Evolutionary conservation across 2,113 vertebrate genomes (phyloP).

Genomic region (Callaeas wilsoni): DNA sequence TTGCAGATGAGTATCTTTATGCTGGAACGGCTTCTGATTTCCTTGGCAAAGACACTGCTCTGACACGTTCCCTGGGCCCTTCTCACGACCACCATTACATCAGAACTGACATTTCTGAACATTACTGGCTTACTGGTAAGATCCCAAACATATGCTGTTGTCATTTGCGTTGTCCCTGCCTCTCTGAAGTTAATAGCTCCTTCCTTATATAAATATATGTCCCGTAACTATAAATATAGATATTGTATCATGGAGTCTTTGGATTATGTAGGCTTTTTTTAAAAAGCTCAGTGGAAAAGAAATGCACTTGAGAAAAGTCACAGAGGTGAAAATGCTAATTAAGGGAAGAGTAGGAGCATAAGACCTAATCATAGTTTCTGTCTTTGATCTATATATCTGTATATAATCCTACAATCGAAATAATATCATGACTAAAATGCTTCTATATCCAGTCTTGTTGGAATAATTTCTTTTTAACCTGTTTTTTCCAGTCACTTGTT

Average conservation of each 20-base stretch:
- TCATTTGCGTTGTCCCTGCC: constrained; percentile 17
- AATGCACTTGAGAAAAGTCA: not conserved
- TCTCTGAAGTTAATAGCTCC: constrained; percentile 1
- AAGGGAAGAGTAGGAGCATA: not conserved
- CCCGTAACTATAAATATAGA: constrained; percentile 48
- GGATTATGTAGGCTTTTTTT: not conserved
- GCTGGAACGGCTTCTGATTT: constrained; percentile 95
- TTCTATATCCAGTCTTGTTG: not conserved
- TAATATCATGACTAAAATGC: not conserved
- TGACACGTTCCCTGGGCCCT: constrained; percentile 92
- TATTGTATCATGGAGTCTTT: constrained; percentile 15
- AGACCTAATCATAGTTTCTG: not conserved
- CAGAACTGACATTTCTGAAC: constrained; percentile 94
- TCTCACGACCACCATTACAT: constrained; percentile 91
- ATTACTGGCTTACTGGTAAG: constrained; percentile 96
- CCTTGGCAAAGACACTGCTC: constrained; percentile 92
- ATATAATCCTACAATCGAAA: not conserved
- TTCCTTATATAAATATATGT: constrained; percentile 44
- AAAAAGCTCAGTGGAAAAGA: not conserved
- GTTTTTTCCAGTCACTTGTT: not conserved
- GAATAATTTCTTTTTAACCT: not conserved
- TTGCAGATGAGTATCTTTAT: constrained; percentile 90
- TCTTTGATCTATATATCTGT: constrained; percentile 2
- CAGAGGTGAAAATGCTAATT: constrained; percentile 44
- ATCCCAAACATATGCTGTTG: constrained; percentile 27